Base-by-base conservation (phyloP, 2,113 vertebrate species). In the Paradisaea rubra region DNA sequence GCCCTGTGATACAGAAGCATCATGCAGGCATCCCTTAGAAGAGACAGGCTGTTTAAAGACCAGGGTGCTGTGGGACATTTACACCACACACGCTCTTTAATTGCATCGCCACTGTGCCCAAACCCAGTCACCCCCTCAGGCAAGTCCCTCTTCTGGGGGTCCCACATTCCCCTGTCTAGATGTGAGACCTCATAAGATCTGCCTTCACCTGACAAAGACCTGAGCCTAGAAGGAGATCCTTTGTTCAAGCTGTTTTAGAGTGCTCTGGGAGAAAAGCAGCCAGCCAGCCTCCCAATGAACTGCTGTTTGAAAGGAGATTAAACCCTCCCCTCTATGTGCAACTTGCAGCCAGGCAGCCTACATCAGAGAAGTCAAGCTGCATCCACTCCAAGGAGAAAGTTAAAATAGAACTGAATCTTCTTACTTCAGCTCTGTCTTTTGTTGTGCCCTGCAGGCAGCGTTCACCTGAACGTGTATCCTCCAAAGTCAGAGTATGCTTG, bases 351-450 rank as follows among this genome's bases (percentile, higher is more conserved):
- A 45, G 39, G 42, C 66, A 80, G 78, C 59, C 59, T 68, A 42
- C 50, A 64, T 39, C 54, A 64, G 84, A 83, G 71, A 57, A 89
- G 42, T 79, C 45, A 49, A 56, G 44, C 50, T 93, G 68, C 71
- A 71, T 56, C 56, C 31, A 39, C 61, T 91, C 73, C 64, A 66
- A 95, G 78, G 66, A 84, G 68, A 92, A 88, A 81, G 82, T 54
- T 89, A 89, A 96, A 94, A 86, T 56, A 91, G 81, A 93, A 93
- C 85, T 65, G 41, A 78, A n/a, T 45, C 70, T 57, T 89, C 81
- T 86, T 86, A 44, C 63, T 94, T 70, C 85, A 69, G 60, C 65
- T 93, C 79, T 84, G 37, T 54, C 39, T 85, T 87, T 91, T 80
- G 84, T 80, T 88, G 63, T 91, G 87, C 85, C 84, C 76, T 54